Evolutionary conservation across 1,140 invertebrate species (phyloP).

Genomic region (Pseudomyrmex gracilis): DNA sequence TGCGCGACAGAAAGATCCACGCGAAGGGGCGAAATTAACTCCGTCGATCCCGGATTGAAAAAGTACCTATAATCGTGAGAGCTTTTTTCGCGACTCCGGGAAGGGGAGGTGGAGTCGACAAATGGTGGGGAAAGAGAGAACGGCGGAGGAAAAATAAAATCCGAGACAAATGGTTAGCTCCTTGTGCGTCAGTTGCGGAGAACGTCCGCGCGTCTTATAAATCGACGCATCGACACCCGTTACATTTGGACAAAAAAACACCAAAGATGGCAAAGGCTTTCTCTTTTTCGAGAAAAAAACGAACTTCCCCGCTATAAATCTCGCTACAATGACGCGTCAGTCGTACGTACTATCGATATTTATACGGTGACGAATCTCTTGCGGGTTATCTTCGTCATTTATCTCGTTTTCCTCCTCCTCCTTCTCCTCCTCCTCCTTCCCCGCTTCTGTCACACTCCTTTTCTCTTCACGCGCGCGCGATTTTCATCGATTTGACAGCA

Average conservation of each 20-base stretch:
- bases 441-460: too few relatives aligned
- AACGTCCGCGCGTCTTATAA: slow-evolving; percentile 72
- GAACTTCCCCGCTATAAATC: slow-evolving; percentile 31
- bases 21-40: slow-evolving; percentile 57
- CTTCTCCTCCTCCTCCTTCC: too few relatives aligned
- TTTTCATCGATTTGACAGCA: background rate
- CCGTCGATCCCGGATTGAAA: slow-evolving; percentile 42
- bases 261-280: slow-evolving; percentile 34
- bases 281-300: slow-evolving; percentile 7
- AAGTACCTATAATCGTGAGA: slow-evolving; percentile 66
- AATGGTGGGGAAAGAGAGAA: slow-evolving; percentile 37
- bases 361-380: slow-evolving; percentile 24
- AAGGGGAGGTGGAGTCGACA: slow-evolving; percentile 30
- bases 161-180: slow-evolving; percentile 68
- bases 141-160: slow-evolving; percentile 61
- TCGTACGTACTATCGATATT: slow-evolving; percentile 6
- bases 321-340: background rate
- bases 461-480: background rate
- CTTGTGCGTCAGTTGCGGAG: slow-evolving; percentile 65
- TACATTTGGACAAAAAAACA: slow-evolving; percentile 33
- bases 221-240: slow-evolving; percentile 62
- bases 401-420: background rate
- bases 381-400: background rate
- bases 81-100: slow-evolving; percentile 53
- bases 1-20: slow-evolving; percentile 44